A percentile compares a stretch with the other conserved stretches of the same genome.
These are phyloP conservation scores for Cheilosia pagana DNA, from an alignment of 2,888 invertebrate species.

Conservation along the genomic window DNA sequence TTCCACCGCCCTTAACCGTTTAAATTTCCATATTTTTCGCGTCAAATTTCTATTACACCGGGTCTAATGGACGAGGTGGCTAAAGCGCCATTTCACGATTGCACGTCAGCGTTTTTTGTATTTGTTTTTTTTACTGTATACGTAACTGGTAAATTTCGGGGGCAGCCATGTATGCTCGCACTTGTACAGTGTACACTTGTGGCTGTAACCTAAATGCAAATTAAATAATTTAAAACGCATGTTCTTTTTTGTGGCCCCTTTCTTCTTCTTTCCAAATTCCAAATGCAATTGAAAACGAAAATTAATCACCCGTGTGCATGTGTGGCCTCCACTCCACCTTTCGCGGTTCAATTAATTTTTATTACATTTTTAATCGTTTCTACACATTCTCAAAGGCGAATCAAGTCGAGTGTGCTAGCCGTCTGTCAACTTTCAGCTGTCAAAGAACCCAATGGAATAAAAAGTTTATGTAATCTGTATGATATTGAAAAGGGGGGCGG, in stretches of 20 bases:
- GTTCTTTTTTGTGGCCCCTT: neutral
- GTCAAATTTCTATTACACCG: slow-evolving; percentile 2
- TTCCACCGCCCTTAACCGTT: neutral
- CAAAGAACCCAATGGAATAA: neutral
- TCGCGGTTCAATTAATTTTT: slow-evolving; percentile 36
- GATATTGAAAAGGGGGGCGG: neutral
- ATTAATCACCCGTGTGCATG: neutral
- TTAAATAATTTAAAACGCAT: slow-evolving; percentile 7
- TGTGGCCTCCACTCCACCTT: slow-evolving; percentile 3
- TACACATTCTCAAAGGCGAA: neutral
- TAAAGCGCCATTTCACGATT: neutral
- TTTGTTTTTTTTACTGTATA: no score
- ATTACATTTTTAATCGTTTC: slow-evolving; percentile 32
- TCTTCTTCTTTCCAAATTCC: neutral
- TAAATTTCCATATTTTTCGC: slow-evolving; percentile 4
- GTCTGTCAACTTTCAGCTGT: slow-evolving; percentile 5
- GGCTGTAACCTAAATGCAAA: neutral
- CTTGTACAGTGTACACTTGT: neutral
- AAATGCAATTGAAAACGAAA: neutral
- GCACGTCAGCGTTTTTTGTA: neutral
- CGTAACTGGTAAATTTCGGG: no score
- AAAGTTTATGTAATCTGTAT: slow-evolving; percentile 34
- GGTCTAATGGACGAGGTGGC: neutral
- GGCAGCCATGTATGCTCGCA: neutral
- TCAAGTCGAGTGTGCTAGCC: neutral